phyloP scores from a whole-genome alignment of 2,888 invertebrate species.

The Platycheirus rosarum region DNA sequence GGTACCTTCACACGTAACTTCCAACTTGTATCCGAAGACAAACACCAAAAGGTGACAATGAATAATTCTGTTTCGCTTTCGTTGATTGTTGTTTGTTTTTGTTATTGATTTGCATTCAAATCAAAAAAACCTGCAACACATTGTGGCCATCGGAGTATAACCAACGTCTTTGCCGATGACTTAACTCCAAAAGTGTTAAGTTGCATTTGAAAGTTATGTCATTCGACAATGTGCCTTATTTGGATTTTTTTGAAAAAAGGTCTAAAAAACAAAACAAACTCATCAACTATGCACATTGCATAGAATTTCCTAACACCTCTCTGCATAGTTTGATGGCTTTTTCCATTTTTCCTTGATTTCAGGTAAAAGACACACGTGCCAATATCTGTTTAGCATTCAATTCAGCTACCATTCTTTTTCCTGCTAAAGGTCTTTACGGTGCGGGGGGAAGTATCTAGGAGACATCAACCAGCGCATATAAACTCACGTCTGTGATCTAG shows the following conservation, averaged over 20 bases:
- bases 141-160: not conserved
- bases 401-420: slow-evolving; percentile 36
- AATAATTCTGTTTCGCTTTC: slow-evolving; percentile 43
- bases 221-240: slow-evolving; percentile 49
- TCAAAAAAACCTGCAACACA: slow-evolving; percentile 1
- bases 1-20: slow-evolving; percentile 17
- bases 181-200: slow-evolving; percentile 46
- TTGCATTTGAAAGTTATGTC: slow-evolving; percentile 61
- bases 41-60: slow-evolving; percentile 43
- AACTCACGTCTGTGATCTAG: slow-evolving; percentile 38
- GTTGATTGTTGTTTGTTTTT: slow-evolving; percentile 7
- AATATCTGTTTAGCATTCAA: slow-evolving; percentile 57
- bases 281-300: slow-evolving; percentile 65
- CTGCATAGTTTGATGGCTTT: not conserved
- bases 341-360: slow-evolving; percentile 43
- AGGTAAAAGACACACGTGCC: slow-evolving; percentile 61
- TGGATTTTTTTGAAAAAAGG: slow-evolving; percentile 49
- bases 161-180: slow-evolving; percentile 32
- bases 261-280: slow-evolving; percentile 12
- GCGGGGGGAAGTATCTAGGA: no score
- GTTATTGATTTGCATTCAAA: slow-evolving; percentile 49
- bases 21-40: not conserved
- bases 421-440: slow-evolving; percentile 26
- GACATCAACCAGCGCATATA: no score
- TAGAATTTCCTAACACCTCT: slow-evolving; percentile 67